These are phyloP conservation scores for Apteryx owenii DNA, from an alignment of 2,113 vertebrate species.

Conservation along the genomic window DNA sequence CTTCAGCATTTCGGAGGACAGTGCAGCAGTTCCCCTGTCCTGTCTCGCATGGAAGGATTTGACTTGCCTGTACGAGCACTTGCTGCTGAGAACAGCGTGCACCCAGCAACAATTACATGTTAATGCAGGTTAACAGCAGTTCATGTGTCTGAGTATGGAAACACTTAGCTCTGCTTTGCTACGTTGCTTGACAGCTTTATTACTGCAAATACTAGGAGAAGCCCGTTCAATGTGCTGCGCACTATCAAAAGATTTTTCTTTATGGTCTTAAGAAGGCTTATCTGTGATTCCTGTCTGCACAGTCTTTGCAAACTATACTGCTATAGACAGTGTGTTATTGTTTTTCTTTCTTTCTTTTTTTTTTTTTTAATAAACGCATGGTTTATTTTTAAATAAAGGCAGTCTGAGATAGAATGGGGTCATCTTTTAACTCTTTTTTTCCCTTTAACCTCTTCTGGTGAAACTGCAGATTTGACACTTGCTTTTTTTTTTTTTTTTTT, in stretches of 20 bases:
- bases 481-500: neutral
- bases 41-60: neutral
- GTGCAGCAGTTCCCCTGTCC: neutral
- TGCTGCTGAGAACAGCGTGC: neutral
- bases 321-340: neutral
- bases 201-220: neutral
- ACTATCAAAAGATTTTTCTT: conserved; percentile 25
- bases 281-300: conserved; percentile 53
- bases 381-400: conserved; percentile 44
- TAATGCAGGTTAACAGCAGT: conserved; percentile 48
- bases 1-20: neutral
- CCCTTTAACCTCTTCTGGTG: neutral
- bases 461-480: neutral
- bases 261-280: conserved; percentile 48
- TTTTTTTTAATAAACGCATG: neutral
- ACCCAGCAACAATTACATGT: conserved; percentile 21
- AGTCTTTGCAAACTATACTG: conserved; percentile 32
- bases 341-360: neutral
- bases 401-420: neutral
- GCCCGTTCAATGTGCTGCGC: conserved; percentile 21
- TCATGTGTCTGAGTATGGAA: conserved; percentile 33
- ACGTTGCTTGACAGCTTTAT: conserved; percentile 53
- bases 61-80: conserved; percentile 11
- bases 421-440: neutral
- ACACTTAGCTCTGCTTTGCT: conserved; percentile 25